Conservation (phyloP, 2,797 vertebrate species). For the Malacoraja senta region DNA sequence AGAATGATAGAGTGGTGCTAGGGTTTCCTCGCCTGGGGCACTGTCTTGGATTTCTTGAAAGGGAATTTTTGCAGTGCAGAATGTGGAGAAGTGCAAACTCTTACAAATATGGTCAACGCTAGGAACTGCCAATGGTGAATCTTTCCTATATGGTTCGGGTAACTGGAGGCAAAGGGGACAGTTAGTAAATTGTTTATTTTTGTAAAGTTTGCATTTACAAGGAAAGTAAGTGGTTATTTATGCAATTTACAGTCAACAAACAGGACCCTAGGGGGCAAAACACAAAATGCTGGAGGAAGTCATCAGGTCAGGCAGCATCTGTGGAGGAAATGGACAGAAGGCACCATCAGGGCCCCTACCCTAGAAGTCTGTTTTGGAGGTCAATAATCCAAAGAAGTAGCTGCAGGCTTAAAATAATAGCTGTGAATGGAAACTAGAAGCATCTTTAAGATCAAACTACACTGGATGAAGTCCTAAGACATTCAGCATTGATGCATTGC, state of each 20-base stretch:
- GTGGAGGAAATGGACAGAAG: too few species aligned
- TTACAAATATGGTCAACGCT: neutral
- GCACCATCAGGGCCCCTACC: too few species aligned
- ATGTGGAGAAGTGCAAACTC: neutral
- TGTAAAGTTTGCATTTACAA: neutral
- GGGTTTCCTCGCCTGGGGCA: too few species aligned
- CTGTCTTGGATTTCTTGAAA: neutral
- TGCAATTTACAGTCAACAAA: neutral
- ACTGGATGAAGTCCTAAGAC: neutral
- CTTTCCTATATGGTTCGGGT: neutral
- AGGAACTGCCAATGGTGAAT: neutral
- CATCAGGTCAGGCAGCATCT: too few species aligned
- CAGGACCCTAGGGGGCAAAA: too few species aligned
- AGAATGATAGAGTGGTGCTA: too few species aligned
- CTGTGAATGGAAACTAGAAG: neutral
- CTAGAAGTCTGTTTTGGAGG: neutral
- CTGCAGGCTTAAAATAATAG: neutral
- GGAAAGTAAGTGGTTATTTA: neutral
- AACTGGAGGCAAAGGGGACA: neutral
- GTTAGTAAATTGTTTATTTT: neutral
- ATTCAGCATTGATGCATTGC: neutral
- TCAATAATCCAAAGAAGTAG: constrained; percentile 1
- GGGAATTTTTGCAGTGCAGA: neutral
- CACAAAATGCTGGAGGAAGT: too few species aligned
- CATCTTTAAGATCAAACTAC: neutral